Conservation (phyloP, 2,888 invertebrate genomes). For the Sarcophaga variegata region DNA sequence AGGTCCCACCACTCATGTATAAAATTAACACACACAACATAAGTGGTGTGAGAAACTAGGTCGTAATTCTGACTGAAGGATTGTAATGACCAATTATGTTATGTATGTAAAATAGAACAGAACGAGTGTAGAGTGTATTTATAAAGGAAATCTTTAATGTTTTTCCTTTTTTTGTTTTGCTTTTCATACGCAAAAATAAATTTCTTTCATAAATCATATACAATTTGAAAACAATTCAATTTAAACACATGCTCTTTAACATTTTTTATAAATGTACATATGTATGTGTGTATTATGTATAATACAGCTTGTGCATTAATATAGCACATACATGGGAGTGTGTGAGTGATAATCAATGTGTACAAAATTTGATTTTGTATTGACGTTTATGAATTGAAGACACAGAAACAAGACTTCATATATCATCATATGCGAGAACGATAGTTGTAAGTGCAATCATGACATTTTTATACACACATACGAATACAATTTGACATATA, state of each 20-base stretch:
- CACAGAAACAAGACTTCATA: slow-evolving; percentile 42
- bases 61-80: too few species aligned
- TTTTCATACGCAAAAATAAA: background rate
- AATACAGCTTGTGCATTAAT: too few species aligned
- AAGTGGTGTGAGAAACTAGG: too few species aligned
- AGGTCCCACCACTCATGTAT: too few species aligned
- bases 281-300: too few species aligned
- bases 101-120: background rate
- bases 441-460: background rate
- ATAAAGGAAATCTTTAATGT: too few species aligned
- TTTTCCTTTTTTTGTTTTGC: too few species aligned
- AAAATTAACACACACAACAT: too few species aligned
- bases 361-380: slow-evolving; percentile 60
- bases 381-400: slow-evolving; percentile 64
- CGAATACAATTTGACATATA: background rate
- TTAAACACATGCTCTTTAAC: background rate
- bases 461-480: slow-evolving; percentile 50
- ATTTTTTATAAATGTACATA: background rate
- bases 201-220: slow-evolving; percentile 28
- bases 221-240: slow-evolving; percentile 19
- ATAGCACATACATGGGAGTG: too few species aligned
- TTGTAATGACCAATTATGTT: too few species aligned
- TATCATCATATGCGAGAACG: background rate
- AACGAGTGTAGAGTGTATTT: background rate
- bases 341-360: slow-evolving; percentile 18